A percentile compares a stretch with the other conserved stretches of the same genome.
Evolutionary conservation across 2,888 invertebrate genomes (phyloP).

Genomic region (Thyatira batis): DNA sequence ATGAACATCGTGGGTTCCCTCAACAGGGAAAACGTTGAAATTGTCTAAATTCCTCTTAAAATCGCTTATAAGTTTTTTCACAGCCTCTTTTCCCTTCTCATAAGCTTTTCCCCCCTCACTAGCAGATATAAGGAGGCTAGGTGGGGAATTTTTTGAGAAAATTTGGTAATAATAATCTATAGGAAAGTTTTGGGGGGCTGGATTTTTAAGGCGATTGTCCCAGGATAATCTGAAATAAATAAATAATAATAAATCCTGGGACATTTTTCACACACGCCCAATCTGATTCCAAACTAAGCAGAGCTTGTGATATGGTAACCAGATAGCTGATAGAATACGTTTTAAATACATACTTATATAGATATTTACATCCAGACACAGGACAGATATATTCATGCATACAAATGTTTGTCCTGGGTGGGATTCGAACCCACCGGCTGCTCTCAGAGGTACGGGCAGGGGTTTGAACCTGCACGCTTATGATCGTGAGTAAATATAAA

Average conservation of each 20-base stretch:
- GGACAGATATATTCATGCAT: no score
- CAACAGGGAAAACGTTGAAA: constrained; percentile 47
- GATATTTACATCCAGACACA: no score
- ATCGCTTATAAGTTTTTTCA: constrained; percentile 29
- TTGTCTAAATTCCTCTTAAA: constrained; percentile 24
- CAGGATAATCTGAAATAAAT: constrained; percentile 58
- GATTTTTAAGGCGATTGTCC: constrained; percentile 49
- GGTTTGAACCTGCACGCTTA: no score
- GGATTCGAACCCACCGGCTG: no score
- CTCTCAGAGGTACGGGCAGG: no score
- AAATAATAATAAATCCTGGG: constrained; percentile 1
- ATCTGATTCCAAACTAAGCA: no score
- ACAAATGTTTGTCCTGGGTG: no score
- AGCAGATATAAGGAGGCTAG: constrained; percentile 51
- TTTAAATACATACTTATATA: no score
- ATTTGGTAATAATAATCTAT: constrained; percentile 48
- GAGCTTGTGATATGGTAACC: no score
- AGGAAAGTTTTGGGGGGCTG: constrained; percentile 49
- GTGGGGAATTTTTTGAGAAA: constrained; percentile 48
- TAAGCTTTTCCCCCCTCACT: constrained; percentile 21
- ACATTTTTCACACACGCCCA: no score
- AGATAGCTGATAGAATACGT: no score
- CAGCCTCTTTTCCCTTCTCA: constrained; percentile 23
- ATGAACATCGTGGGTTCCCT: constrained; percentile 85
- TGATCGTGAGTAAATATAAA: no score